Evolutionary conservation across 2,797 vertebrate species (phyloP).

Genomic region (Darevskia mixta): DNA sequence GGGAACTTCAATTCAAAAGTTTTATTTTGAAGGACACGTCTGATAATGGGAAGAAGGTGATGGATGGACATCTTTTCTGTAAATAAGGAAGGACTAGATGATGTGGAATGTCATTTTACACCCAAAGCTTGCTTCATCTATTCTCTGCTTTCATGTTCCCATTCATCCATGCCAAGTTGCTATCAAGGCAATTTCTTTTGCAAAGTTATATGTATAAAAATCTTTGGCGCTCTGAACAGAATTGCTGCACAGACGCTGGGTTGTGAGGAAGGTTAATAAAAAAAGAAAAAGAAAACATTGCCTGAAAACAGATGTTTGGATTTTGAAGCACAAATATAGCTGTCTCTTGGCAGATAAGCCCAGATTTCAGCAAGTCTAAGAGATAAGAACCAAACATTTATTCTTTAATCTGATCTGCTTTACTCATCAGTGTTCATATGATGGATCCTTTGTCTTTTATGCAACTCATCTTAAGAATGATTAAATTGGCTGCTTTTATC

Average conservation of each 20-base stretch:
- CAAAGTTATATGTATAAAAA: slow-evolving; percentile 26
- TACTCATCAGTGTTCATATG: slow-evolving; percentile 59
- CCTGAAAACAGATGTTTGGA: slow-evolving; percentile 65
- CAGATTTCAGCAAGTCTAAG: slow-evolving; percentile 64
- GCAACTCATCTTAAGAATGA: slow-evolving; percentile 41
- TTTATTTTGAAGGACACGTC: neutral
- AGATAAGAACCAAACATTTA: slow-evolving; percentile 56
- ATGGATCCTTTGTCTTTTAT: slow-evolving; percentile 64
- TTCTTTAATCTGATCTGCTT: slow-evolving; percentile 74
- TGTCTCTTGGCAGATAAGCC: slow-evolving; percentile 59
- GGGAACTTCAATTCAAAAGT: neutral
- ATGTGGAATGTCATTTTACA: neutral
- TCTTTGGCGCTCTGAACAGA: slow-evolving; percentile 42
- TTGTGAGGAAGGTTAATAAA: slow-evolving; percentile 61
- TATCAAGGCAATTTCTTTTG: slow-evolving; percentile 42
- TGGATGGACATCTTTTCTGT: slow-evolving; percentile 15
- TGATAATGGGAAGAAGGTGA: neutral
- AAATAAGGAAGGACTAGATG: slow-evolving; percentile 22
- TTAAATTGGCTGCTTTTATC: slow-evolving; percentile 53
- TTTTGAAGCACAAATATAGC: slow-evolving; percentile 60
- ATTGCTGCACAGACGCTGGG: slow-evolving; percentile 51
- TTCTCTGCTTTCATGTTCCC: slow-evolving; percentile 13
- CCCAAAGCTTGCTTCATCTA: neutral
- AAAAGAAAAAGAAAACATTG: slow-evolving; percentile 59
- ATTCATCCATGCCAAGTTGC: slow-evolving; percentile 13